Conservation (phyloP, 2,888 invertebrate species). For the Chloroclysta siterata region DNA sequence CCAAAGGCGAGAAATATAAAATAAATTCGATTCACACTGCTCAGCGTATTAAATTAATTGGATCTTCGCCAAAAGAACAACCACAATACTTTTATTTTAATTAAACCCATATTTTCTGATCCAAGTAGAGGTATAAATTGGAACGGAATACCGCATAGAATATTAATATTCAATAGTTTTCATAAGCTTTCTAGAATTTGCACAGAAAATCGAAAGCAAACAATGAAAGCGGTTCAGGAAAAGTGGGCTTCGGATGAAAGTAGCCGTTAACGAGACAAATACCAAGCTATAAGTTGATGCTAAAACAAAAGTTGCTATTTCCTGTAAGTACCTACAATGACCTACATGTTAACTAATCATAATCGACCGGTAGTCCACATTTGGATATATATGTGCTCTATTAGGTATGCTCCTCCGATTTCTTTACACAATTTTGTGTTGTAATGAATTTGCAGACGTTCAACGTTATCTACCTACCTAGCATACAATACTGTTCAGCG, state of each 20-base stretch:
- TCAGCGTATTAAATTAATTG: conserved; percentile 31
- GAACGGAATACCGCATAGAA: conserved; percentile 19
- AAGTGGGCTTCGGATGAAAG: conserved; percentile 36
- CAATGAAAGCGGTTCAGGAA: conserved; percentile 38
- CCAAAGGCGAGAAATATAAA: conserved; percentile 35
- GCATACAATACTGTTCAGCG: conserved; percentile 43
- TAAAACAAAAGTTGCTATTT: conserved; percentile 11
- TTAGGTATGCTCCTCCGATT: not conserved
- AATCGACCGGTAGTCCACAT: not conserved
- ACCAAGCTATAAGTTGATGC: conserved; percentile 11
- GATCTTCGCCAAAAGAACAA: conserved; percentile 10
- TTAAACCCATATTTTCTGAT: conserved; percentile 13
- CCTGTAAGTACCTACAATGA: not conserved
- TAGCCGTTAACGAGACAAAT: conserved; percentile 25
- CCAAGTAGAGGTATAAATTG: conserved; percentile 15
- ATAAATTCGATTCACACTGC: conserved; percentile 32
- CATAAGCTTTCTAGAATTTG: conserved; percentile 31
- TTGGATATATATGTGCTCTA: not conserved
- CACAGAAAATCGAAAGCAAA: conserved; percentile 39
- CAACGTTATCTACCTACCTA: conserved; percentile 9
- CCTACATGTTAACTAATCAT: not conserved
- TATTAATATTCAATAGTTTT: conserved; percentile 24
- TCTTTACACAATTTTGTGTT: conserved; percentile 6
- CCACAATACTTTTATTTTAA: conserved; percentile 14
- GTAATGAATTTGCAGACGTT: conserved; percentile 32